Conservation (phyloP, 2,888 invertebrate species). For the Lepidochitona cinerea region DNA sequence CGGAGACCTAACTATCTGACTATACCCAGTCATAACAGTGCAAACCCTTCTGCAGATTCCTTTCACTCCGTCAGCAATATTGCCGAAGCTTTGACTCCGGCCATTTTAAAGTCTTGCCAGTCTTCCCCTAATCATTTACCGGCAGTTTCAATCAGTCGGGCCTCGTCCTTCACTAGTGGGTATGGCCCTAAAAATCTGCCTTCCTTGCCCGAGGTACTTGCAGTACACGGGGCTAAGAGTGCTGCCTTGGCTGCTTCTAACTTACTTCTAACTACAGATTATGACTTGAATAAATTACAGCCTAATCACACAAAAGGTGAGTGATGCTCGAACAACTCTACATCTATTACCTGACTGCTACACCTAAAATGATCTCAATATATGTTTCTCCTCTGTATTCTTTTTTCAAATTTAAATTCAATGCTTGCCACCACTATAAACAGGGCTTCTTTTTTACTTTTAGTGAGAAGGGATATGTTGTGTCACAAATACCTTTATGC, state of each 20-base stretch:
- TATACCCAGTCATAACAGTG: constrained; percentile 54
- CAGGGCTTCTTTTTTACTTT: too few relatives aligned
- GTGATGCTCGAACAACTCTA: constrained; percentile 16
- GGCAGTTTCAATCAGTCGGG: constrained; percentile 31
- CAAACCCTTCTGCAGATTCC: constrained; percentile 58
- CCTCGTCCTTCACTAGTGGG: constrained; percentile 44
- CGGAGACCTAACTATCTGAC: constrained; percentile 73
- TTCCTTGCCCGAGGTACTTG: constrained; percentile 76
- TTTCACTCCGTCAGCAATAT: constrained; percentile 36
- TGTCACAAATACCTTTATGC: too few relatives aligned
- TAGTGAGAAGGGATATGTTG: too few relatives aligned
- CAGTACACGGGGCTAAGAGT: constrained; percentile 83
- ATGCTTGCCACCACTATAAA: too few relatives aligned
- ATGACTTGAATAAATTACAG: constrained; percentile 48
- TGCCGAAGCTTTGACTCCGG: constrained; percentile 52
- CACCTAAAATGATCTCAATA: neutral
- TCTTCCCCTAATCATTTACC: constrained; percentile 61
- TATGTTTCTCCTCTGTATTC: too few relatives aligned
- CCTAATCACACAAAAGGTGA: constrained; percentile 55
- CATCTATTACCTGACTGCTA: neutral
- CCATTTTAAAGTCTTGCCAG: constrained; percentile 51
- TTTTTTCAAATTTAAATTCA: too few relatives aligned
- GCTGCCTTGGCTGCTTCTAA: constrained; percentile 82
- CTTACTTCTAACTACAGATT: constrained; percentile 42
- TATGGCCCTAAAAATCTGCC: constrained; percentile 47